Base-by-base conservation (phyloP, 1,140 invertebrate genomes). In the Amyelois transitella region DNA sequence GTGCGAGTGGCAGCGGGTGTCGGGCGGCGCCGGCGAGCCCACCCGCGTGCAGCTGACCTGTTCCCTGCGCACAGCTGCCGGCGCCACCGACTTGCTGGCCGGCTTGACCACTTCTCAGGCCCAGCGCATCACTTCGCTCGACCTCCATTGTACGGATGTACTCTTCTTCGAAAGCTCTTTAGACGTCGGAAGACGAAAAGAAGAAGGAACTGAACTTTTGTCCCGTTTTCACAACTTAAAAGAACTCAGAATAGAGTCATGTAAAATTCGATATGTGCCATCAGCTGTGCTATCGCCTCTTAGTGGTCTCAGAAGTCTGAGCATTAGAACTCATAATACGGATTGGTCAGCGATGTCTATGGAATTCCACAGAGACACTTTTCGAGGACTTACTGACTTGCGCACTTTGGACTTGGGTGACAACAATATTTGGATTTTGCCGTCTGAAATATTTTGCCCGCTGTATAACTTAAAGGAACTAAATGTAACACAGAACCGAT, bases 311-410 rank as follows among this genome's bases (percentile, higher is more conserved):
- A 89, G 91, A 19, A 90, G 89, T 51, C 81, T 97, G n/a, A 91
- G 91, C 0, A 84, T 97, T 57, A 90, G 93, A 14, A 96, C 94
- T 43, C 93, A 93, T 77, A 96, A 96, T 75, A 93, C 92, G 17
- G 94, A 96, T 72, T 95, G 94, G 94, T 94, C 93, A 0, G 91
- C 93, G 24, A 93, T 94, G 90, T 92, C 92, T 4, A 90, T 96
- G 82, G 93, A 94, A 61, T 89, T 96, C 22, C 91, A 93, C 68
- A 85, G 91, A 2, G 93, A 94, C 64, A 92, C 93, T 43, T 91
- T 96, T 43, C 85, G 91, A 20, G 93, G 93, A 1, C 82, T 96
- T 12, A 89, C 90, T 1, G 90, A 93, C 67, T 84, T 96, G 17
- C 90, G 92, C 58, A 88, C 87, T 55, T 89, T 96, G 52, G 94